phyloP scores from a whole-genome alignment of 2,888 invertebrate genomes.

The Orthosia gothica region DNA sequence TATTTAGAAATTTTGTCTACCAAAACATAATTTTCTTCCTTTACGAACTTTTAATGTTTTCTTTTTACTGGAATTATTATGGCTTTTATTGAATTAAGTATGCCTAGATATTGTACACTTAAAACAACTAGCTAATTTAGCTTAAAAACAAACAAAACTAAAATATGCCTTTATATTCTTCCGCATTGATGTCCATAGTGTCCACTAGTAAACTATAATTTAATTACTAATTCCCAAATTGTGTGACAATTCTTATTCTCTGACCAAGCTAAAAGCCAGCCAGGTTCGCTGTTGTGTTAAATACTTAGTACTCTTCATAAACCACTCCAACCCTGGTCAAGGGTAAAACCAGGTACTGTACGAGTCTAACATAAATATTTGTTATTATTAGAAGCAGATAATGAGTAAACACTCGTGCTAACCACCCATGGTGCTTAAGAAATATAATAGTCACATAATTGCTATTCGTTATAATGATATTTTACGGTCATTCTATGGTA shows the following conservation, averaged over 20 bases:
- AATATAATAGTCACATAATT: slow-evolving; percentile 36
- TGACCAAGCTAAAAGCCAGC: too few species aligned
- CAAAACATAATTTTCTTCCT: neutral
- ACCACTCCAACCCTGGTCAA: slow-evolving; percentile 19
- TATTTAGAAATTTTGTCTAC: neutral
- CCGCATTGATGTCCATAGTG: too few species aligned
- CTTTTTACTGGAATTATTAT: too few species aligned
- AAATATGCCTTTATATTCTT: too few species aligned
- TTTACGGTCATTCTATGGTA: neutral
- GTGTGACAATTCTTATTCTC: too few species aligned
- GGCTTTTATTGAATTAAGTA: too few species aligned
- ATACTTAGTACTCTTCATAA: neutral
- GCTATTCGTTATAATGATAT: slow-evolving; percentile 3
- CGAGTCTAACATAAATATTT: slow-evolving; percentile 38
- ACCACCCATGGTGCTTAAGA: slow-evolving; percentile 23
- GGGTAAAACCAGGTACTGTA: neutral
- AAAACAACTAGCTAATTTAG: too few species aligned
- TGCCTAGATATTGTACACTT: too few species aligned
- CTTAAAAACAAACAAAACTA: too few species aligned
- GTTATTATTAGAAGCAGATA: slow-evolving; percentile 41
- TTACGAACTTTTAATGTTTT: too few species aligned
- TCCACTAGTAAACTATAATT: too few species aligned
- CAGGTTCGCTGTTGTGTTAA: neutral
- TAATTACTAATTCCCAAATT: too few species aligned
- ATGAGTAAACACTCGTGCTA: slow-evolving; percentile 27